Base-by-base conservation (phyloP, 2,113 vertebrate species). In the Atrichornis clamosus region DNA sequence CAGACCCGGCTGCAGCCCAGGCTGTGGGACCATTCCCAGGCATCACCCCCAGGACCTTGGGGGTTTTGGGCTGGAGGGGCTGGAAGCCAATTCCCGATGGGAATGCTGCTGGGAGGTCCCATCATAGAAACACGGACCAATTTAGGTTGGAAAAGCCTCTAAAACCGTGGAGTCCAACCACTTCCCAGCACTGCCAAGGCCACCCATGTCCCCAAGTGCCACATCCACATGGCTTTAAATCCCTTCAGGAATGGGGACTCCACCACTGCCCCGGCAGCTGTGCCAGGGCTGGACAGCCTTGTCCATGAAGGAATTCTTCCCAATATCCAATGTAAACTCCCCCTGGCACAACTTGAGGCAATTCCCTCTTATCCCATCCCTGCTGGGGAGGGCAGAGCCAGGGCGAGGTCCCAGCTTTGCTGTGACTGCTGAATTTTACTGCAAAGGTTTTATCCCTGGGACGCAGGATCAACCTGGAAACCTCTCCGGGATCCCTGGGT, bases 381-480 rank as follows among this genome's bases (percentile, higher is more conserved):
- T 6, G 4, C 35, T 20, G 33, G 37, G 39, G 23, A 44, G 27
- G 32, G n/a, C 2, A 10, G 27, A 55, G 5, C 9, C 63, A 44
- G 64, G 7, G 37, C 4, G 23, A 44, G 53, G 14, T 56, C 65
- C 13, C 4, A 8, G 10, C 44, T 49, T 15, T 26, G 21, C 39
- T 68, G 20, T 41, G 21, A 13, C 7, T 27, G 28, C 35, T 15
- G 18, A 0, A 0, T 5, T 32, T 56, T 13, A 2, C 1, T 10
- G 15, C 5, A 2, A 8, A 33, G 37, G 35, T 15, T 87, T 93
- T 16, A 23, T 13, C 18, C 11, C 26, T 35, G 28, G 42, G 55
- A 33, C 28, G 3, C 39, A 41, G 39, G 39, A 41, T 41, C 13
- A 69, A 55, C 19, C 39, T 46, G 63, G 73, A 39, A 55, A 8